Base-by-base conservation (phyloP, 2,113 vertebrate species). In the Cavia aperea region DNA sequence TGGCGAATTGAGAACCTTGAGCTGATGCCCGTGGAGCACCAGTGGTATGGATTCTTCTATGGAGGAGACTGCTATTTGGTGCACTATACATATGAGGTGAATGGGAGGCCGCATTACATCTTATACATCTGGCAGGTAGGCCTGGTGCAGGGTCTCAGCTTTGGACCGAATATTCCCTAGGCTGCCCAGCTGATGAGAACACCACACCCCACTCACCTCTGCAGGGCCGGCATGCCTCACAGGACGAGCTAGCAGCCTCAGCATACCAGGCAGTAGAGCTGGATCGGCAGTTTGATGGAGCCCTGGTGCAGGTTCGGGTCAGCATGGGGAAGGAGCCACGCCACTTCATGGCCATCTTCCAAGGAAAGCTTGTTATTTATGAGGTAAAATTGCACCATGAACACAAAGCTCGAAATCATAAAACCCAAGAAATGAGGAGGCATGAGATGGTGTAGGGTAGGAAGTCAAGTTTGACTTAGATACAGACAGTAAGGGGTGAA, bases 1-100 rank as follows among this genome's bases (percentile, higher is more conserved):
- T 99, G 98, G 98, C 98, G 98, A 86, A 97, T 99, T 78, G 98
- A 99, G 94, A 96, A 99, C 93, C 96, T 99, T 95, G 98, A 99
- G 97, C 96, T 98, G 65, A 98, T 96, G 18, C 98, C 98, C 0
- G 98, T 99, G 87, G 98, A 98, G 6, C 90, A 46, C 3, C 33
- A 97, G 39, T 97, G 95, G 91, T 85, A 98, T 0, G 98, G 99
- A 62, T 98, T 98, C 96, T 98, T 99, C 96, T 99, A 98, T 1
- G 98, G 98, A n/a, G 99, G 99, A 78, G 98, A 99, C 95, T 99
- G 99, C 95, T 99, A 99, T 93, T 97, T 99, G 93, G 96, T 99
- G 75, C 97, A 99, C 39, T 99, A 99, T 95, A 98, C 98, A 0
- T 99, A 99, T 18, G 86, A 98, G 43, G 96, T 98, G 8, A 97